Percentiles rank a stretch among this genome's conserved stretches.
Conservation (phyloP, 2,888 invertebrate species). For the Monochamus alternatus region DNA sequence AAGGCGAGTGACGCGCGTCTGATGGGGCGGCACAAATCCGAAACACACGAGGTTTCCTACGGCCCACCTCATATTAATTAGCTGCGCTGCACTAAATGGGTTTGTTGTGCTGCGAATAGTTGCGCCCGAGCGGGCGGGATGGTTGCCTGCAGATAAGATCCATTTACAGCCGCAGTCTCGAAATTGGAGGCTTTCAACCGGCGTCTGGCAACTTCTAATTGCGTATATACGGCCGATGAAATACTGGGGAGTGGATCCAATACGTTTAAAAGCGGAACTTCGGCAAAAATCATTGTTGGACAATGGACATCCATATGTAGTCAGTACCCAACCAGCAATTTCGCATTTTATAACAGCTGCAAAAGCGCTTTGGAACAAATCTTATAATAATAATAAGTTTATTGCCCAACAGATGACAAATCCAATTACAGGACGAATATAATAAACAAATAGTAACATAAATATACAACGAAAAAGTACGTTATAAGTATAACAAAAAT, state of each 20-base stretch:
- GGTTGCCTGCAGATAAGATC: conserved; percentile 57
- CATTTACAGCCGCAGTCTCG: conserved; percentile 46
- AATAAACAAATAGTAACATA: too few species aligned
- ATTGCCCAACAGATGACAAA: too few species aligned
- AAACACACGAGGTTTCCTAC: conserved; percentile 32
- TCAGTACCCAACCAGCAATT: too few species aligned
- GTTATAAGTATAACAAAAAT: too few species aligned
- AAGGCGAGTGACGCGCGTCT: conserved; percentile 21
- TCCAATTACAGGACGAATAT: too few species aligned
- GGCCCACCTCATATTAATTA: conserved; percentile 58
- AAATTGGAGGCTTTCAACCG: conserved; percentile 44
- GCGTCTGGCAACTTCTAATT: conserved; percentile 44
- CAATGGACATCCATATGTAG: too few species aligned
- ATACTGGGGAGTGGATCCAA: conserved; percentile 16
- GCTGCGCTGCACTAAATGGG: conserved; percentile 57
- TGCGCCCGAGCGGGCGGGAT: conserved; percentile 56
- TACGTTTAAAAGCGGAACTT: not conserved
- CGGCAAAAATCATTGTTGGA: too few species aligned
- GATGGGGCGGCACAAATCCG: conserved; percentile 31
- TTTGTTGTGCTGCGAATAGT: conserved; percentile 55
- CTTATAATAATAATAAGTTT: too few species aligned
- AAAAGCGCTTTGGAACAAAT: too few species aligned
- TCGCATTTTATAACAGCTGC: too few species aligned
- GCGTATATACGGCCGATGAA: conserved; percentile 43
- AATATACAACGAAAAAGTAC: too few species aligned